Evolutionary conservation across 1,140 invertebrate genomes (phyloP).

Genomic region (Lysiphlebus fabarum): DNA sequence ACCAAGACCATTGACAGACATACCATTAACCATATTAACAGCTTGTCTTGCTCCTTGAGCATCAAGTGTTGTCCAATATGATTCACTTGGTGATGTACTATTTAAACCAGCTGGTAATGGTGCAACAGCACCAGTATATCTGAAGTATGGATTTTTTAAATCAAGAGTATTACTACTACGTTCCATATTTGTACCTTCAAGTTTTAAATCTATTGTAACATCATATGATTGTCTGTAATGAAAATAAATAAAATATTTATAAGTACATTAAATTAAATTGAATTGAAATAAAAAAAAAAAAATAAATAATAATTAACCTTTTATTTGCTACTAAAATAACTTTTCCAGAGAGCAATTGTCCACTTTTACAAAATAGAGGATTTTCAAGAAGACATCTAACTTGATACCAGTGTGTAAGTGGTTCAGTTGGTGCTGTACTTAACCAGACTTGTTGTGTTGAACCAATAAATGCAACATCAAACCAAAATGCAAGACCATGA

Average conservation of each 20-base stretch:
- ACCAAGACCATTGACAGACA: constrained; percentile 72
- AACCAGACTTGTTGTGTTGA: constrained; percentile 89
- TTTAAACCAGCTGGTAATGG: constrained; percentile 86
- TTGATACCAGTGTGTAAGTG: constrained; percentile 99
- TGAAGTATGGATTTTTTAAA: constrained; percentile 98
- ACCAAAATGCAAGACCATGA: constrained; percentile 99
- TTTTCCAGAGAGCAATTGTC: constrained; percentile 84
- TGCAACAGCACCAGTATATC: constrained; percentile 83
- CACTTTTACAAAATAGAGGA: constrained; percentile 92
- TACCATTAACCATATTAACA: constrained; percentile 77
- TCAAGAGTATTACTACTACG: constrained; percentile 87
- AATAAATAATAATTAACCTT: constrained; percentile 60
- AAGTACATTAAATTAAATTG: not conserved
- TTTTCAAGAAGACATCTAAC: constrained; percentile 92
- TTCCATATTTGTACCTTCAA: constrained; percentile 82
- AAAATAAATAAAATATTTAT: constrained; percentile 13
- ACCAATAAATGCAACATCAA: constrained; percentile 98
- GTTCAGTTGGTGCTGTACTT: constrained; percentile 96
- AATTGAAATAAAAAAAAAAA: constrained; percentile 5
- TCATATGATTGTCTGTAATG: constrained; percentile 88
- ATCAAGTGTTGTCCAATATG: constrained; percentile 84
- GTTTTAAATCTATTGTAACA: constrained; percentile 91
- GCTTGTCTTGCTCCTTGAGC: constrained; percentile 69
- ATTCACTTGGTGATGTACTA: constrained; percentile 86
- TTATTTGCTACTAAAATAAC: constrained; percentile 91